Base-by-base conservation (phyloP, 2,888 invertebrate genomes). In the Papilio protenor region DNA sequence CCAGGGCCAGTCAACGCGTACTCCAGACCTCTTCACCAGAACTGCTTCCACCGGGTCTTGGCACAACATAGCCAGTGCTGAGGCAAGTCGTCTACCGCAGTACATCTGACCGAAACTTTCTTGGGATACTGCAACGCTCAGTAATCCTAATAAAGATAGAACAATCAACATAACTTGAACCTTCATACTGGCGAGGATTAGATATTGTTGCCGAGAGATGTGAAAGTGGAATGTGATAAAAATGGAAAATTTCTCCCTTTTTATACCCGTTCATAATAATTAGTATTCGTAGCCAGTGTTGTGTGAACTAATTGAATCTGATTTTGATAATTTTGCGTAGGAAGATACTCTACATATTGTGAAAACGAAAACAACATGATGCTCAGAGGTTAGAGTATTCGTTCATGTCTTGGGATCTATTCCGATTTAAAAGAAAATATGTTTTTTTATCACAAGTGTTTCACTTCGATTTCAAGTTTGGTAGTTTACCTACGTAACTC, bases 1-100 rank as follows among this genome's bases (percentile, higher is more conserved):
- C 85, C 85, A 85, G n/a, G 80, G 81, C 79, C 82, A 82, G 57
- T 40, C 61, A 16, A 64, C 75, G 59, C 45, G 2, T 70, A 18
- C 33, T 49, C 21, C 69, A 0, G 79, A 72, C 59, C 75, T 45
- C 59, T 77, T 80, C 81, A 83, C 71, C 81, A 70, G 0, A 27
- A 55, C 0, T 66, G 79, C 69, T 81, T 45, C 33, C 47, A 49
- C 0, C 52, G 78, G 57, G 81, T 52, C 27, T 72, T 79, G 18
- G 73, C 73, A 81, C 27, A 81, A 27, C 27, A 78, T 14, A 0
- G 80, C 79, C 23, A 81, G 16, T 1, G 79, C 66, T 14, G 59
- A 61, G 0, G 84, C 79, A 45, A 86, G 73, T 27, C 78, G 27
- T 18, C 78, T 71, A 12, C 78, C 78, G n/a, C 78, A 78, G 55